These are phyloP conservation scores for Phalangium opilio DNA, from an alignment of 2,888 invertebrate genomes.

Conservation along the genomic window DNA sequence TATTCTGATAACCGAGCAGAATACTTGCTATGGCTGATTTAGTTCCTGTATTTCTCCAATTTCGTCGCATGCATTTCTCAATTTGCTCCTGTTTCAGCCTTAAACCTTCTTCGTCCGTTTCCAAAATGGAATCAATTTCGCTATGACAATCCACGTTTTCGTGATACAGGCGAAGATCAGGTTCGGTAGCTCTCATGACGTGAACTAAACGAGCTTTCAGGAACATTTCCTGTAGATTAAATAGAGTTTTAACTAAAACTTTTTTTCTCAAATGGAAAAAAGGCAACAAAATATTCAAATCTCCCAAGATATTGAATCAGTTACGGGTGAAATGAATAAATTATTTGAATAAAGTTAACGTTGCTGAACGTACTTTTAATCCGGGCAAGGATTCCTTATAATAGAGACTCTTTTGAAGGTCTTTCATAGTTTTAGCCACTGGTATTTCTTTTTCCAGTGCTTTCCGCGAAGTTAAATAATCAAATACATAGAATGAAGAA, in stretches of 20 bases:
- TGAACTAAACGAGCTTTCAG: slow-evolving; percentile 48
- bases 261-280: no score
- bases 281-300: slow-evolving; percentile 40
- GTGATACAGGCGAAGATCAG: slow-evolving; percentile 47
- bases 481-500: slow-evolving; percentile 64
- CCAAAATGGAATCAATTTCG: no score
- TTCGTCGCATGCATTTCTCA: no score
- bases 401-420: slow-evolving; percentile 33
- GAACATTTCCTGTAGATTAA: slow-evolving; percentile 52
- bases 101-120: no score
- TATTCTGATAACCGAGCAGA: no score
- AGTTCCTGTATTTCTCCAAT: no score
- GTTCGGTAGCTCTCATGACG: slow-evolving; percentile 63
- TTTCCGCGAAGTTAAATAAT: slow-evolving; percentile 56
- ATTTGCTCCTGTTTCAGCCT: no score
- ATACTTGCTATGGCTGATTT: no score
- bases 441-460: slow-evolving; percentile 42
- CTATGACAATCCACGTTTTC: background rate
- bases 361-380: no score
- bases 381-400: slow-evolving; percentile 1
- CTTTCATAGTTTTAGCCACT: slow-evolving; percentile 46
- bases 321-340: no score
- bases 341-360: background rate
- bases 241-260: no score
- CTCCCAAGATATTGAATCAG: no score